Evolutionary conservation across 2,797 vertebrate species (phyloP).

Genomic region (Dendrocincla tyrannina): DNA sequence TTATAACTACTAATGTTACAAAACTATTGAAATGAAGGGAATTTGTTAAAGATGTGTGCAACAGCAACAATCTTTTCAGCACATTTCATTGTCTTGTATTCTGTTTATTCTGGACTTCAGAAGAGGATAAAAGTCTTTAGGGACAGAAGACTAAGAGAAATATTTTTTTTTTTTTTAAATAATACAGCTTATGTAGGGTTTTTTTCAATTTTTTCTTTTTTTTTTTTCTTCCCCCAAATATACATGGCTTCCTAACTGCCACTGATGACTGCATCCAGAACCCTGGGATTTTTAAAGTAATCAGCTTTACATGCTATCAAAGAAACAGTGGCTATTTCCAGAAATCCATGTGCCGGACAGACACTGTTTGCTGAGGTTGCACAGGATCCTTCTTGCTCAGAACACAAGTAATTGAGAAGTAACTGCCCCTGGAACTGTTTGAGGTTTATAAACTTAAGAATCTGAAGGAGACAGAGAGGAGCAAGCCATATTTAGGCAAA

Average conservation of each 20-base stretch:
- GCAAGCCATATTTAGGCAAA: neutral
- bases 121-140: neutral
- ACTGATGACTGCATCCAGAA: neutral
- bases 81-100: neutral
- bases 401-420: neutral
- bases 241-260: neutral
- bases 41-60: neutral
- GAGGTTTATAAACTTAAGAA: neutral
- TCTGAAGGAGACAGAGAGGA: neutral
- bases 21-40: neutral
- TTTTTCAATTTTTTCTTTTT: neutral
- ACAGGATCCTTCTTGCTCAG: neutral
- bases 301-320: neutral
- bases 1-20: neutral
- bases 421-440: neutral
- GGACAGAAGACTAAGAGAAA: neutral
- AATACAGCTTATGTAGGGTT: accelerated
- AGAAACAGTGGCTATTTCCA: neutral
- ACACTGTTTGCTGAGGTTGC: neutral
- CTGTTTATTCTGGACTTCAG: neutral
- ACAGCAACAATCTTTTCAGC: neutral
- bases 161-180: neutral
- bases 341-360: neutral
- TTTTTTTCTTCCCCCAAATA: neutral
- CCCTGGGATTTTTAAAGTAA: neutral